phyloP scores from a whole-genome alignment of 1,140 invertebrate species.

The Brachionus asplanchnoidis region DNA sequence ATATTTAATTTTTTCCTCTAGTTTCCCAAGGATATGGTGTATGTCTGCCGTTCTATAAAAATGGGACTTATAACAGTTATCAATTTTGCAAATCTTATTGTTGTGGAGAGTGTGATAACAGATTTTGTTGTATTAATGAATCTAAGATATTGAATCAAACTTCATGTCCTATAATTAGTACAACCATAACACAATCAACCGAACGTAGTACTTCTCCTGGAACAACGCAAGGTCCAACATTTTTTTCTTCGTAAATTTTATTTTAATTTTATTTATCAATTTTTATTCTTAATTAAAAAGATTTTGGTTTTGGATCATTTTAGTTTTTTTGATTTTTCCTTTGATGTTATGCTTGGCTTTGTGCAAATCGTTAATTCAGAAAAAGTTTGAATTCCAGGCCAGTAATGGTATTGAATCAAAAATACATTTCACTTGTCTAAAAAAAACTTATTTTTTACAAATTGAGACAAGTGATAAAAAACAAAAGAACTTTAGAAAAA shows the following conservation, averaged over 20 bases:
- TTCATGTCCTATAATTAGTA: background rate
- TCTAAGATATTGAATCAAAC: background rate
- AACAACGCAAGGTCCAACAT: background rate
- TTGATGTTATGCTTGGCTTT: background rate
- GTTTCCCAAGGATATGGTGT: background rate
- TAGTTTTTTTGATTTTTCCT: background rate
- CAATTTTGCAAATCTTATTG: background rate
- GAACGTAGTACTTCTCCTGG: too few species aligned
- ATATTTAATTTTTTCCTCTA: background rate
- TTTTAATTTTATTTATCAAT: background rate
- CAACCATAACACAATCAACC: background rate
- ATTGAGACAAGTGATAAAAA: too few species aligned
- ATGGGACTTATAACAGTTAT: background rate
- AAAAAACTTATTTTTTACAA: background rate
- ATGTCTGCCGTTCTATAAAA: background rate
- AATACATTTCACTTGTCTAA: background rate
- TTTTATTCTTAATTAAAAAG: background rate
- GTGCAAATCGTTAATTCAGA: background rate
- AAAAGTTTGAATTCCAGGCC: background rate
- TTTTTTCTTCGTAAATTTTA: background rate
- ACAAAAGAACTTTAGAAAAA: too few species aligned
- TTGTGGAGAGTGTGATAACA: background rate
- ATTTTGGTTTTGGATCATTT: background rate
- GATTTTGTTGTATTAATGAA: background rate
- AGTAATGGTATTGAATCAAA: background rate